Evolutionary conservation across 2,113 vertebrate genomes (phyloP), one percentile per base, ranked within the genome.

Genomic region (Anolis sagrei): DNA sequence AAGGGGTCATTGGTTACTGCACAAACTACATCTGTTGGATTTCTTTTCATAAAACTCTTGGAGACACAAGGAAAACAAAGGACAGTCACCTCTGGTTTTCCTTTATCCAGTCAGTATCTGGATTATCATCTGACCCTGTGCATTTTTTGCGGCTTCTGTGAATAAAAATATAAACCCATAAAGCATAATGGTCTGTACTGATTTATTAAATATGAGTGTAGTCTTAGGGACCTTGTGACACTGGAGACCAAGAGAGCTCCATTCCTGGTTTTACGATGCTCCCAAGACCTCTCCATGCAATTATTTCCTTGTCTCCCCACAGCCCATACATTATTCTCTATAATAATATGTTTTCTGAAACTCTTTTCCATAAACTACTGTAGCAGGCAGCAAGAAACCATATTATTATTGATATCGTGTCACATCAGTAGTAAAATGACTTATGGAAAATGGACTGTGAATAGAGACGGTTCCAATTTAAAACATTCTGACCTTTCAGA

Each of bases 341-440:
- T 94, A 94, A 95, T 94, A 95, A 95, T 93, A 94, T 91, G 94
- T 94, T 95, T 94, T 94, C 94, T 84, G 87, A 91, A 93, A 90
- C 89, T 92, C 93, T 90, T 94, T 94, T 95, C 93, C 94, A 94
- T 93, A 94, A 95, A 94, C 93, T 92, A 94, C 85, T 79, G 86
- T 32, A 86, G 79, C 87, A 90, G 89, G 90, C 82, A 92, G 90
- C 70, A 27, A 85, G 89, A 88, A 92, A 89, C 90, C 90, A 87
- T 90, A 87, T 91, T 90, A 90, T 86, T 91, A 94, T 90, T 92
- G 91, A 93, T 93, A 93, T 83, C 82, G 66, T 92, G 92, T 92
- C 90, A 92, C 89, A 91, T 91, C 86, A 80, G 75, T 80, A 91
- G 88, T 69, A 95, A 93, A 93, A 92, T 3, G 1, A 89, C 92